Conservation (phyloP, 1,140 invertebrate genomes). For the Tetranychus cinnabarinus region DNA sequence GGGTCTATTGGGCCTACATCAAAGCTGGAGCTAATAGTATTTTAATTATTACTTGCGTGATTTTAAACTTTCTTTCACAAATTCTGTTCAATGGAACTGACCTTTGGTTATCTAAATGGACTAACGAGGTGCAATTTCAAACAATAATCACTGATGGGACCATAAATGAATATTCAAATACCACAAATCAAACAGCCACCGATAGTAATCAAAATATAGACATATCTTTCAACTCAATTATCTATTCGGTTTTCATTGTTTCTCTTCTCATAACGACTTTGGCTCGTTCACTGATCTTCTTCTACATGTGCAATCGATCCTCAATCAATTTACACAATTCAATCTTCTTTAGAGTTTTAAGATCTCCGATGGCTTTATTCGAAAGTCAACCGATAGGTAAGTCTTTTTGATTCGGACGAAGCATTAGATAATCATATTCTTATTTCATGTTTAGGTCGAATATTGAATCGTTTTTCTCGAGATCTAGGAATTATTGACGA, state of each 20-base stretch:
- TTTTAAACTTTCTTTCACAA: constrained; percentile 13
- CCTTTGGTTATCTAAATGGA: constrained; percentile 14
- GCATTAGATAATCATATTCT: constrained; percentile 36
- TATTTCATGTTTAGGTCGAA: constrained; percentile 28
- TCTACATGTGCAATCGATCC: constrained; percentile 47
- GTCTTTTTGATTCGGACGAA: neutral
- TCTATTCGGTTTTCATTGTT: constrained; percentile 37
- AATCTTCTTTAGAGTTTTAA: constrained; percentile 56
- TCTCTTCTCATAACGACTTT: constrained; percentile 20
- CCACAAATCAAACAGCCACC: neutral
- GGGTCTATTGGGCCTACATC: constrained; percentile 6
- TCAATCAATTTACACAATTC: constrained; percentile 52
- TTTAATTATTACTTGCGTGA: constrained; percentile 1
- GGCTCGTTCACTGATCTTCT: constrained; percentile 41
- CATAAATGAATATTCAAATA: neutral
- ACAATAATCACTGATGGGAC: neutral
- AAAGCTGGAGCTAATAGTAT: neutral
- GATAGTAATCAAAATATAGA: neutral
- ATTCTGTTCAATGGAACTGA: constrained; percentile 14
- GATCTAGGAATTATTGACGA: constrained; percentile 12
- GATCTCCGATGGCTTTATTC: constrained; percentile 65
- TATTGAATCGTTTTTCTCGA: constrained; percentile 12
- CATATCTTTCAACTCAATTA: constrained; percentile 27
- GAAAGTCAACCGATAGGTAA: constrained; percentile 47
- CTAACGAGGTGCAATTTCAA: neutral